Base-by-base conservation (phyloP, 2,888 invertebrate genomes). In the Capitulum mitella region DNA sequence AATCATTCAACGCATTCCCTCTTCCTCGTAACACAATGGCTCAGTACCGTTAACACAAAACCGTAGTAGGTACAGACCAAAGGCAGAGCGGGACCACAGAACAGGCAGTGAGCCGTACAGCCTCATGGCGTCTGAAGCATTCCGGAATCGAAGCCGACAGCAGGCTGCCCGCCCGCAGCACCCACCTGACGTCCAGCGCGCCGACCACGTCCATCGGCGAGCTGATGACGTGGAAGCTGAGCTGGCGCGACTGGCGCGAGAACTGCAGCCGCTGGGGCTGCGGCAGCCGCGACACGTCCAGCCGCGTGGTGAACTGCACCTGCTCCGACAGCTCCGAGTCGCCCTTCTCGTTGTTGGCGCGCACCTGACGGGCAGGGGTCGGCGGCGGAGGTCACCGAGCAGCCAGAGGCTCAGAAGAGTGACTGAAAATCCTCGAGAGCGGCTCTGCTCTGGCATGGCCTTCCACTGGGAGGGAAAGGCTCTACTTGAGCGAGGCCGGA, bases 241-340 rank as follows among this genome's bases (percentile, higher is more conserved):
- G 86, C 0, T 89, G 90, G 75, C 91, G 90, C 5, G 92, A 90
- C 83, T 90, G 90, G 3, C 93, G 93, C 84, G 95, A 94, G 84
- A 91, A 95, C 46, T 92, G 92, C 40, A 94, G 94, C 81, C 92
- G 89, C 82, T 93, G 89, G 0, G 95, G 93, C 0, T 91, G 87
- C 0, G 93, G 92, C 78, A 95, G 93, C 75, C 83, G 82, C 19
- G 83, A 81, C 84, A 92, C 90, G 82, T 94, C 93, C 32, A 95
- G 94, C 83, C 92, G 91, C 0, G 95, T 95, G 8, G 92, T 91
- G 64, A 91, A 91, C 1, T 90, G 89, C 75, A 93, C 90, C 85
- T 94, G 94, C 83, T 93, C 93, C 0, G 95, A 95, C 84, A 92
- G 93, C 82, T 93, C 93, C 81, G 95, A 95, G 82, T 92, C 91